Percentiles rank a stretch among this genome's conserved stretches.
Evolutionary conservation across 1,140 invertebrate species (phyloP).

Genomic region (Drosophila lowei): DNA sequence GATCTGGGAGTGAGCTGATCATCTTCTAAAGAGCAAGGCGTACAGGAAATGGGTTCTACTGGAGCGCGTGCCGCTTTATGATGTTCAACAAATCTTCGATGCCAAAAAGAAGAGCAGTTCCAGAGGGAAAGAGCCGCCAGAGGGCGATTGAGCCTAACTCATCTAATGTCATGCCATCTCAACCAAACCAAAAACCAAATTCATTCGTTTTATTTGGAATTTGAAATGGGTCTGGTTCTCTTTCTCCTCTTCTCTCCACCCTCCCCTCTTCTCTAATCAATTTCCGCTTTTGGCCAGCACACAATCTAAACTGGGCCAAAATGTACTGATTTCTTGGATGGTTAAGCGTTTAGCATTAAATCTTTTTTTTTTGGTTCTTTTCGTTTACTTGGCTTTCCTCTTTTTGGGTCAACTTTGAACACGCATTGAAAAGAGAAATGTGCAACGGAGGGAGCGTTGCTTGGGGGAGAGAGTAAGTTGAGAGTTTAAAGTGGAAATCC

Average conservation of each 20-base stretch:
- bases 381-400: not conserved
- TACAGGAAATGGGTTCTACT: no score
- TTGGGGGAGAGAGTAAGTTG: conserved; percentile 34
- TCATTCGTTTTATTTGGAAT: conserved; percentile 46
- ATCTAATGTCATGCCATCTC: conserved; percentile 31
- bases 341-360: conserved; percentile 33
- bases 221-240: conserved; percentile 25
- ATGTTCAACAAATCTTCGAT: not conserved
- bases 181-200: conserved; percentile 35
- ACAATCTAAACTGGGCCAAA: conserved; percentile 37
- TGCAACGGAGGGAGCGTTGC: conserved; percentile 1
- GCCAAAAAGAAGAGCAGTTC: not conserved
- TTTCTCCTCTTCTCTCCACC: not conserved
- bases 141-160: conserved; percentile 23
- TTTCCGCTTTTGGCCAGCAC: conserved; percentile 30
- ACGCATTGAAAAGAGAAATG: conserved; percentile 51
- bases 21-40: no score
- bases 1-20: no score
- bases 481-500: conserved; percentile 57
- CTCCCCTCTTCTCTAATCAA: conserved; percentile 23
- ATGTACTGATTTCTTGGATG: conserved; percentile 22
- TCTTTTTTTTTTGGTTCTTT: conserved; percentile 17
- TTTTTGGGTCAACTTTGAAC: conserved; percentile 43
- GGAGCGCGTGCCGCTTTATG: no score
- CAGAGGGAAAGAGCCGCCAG: conserved; percentile 6